A percentile compares a stretch with the other conserved stretches of the same genome.
Evolutionary conservation across 2,888 invertebrate genomes (phyloP).

Genomic region (Metallyticus violacea): DNA sequence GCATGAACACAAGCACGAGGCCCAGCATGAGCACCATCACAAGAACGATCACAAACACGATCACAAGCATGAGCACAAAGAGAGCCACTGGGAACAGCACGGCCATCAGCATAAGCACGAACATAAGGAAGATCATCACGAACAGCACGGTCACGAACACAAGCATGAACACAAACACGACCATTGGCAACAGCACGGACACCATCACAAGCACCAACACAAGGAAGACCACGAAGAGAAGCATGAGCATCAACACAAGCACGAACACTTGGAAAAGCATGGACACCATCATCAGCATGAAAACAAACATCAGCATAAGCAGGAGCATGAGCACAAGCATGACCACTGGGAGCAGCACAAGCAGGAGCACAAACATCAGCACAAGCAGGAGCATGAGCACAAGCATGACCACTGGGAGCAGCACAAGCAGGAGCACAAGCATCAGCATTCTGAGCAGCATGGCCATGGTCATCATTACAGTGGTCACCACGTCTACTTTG

Average conservation of each 20-base stretch:
- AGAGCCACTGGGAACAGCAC: not conserved
- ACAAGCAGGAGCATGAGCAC: not conserved
- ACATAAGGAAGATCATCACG: not conserved
- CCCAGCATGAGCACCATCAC: not conserved
- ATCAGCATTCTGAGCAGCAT: not conserved
- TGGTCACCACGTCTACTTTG: not conserved
- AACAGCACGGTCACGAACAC: not conserved
- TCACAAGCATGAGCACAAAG: not conserved
- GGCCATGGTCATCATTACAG: not conserved
- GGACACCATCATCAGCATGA: not conserved
- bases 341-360: not conserved
- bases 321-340: not conserved
- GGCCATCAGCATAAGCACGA: not conserved
- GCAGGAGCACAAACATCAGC: not conserved
- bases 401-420: not conserved
- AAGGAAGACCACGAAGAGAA: not conserved
- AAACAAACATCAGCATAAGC: not conserved
- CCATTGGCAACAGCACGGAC: not conserved
- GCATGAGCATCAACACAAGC: not conserved
- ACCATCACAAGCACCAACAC: not conserved
- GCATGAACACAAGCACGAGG: not conserved
- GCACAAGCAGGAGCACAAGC: not conserved
- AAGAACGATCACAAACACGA: not conserved
- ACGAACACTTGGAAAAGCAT: not conserved
- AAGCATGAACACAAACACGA: not conserved